These are phyloP conservation scores for Psophia crepitans DNA, from an alignment of 2,113 vertebrate species.

Conservation along the genomic window DNA sequence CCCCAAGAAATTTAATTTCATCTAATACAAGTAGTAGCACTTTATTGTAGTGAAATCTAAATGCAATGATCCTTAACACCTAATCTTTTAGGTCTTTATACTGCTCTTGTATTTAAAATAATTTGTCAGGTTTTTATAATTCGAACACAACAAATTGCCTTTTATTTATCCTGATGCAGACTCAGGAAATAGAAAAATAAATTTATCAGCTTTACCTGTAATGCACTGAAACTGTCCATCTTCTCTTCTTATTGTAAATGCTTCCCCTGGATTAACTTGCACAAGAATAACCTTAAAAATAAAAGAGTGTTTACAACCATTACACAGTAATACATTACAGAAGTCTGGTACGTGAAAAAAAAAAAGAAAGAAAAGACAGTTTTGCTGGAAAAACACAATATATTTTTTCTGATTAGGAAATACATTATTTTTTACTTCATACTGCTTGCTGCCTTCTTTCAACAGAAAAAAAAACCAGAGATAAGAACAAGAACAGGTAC, in stretches of 20 bases:
- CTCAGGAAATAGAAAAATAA: neutral
- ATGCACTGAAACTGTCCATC: slow-evolving; percentile 99
- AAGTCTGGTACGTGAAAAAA: neutral
- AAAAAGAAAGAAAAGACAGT: neutral
- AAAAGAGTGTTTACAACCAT: slow-evolving; percentile 50
- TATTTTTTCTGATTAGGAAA: neutral
- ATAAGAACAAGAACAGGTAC: neutral
- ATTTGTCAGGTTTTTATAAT: neutral
- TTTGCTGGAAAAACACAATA: neutral
- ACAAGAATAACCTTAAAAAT: slow-evolving; percentile 96
- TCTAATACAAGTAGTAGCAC: neutral
- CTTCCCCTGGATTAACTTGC: slow-evolving; percentile 98
- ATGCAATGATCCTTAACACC: neutral
- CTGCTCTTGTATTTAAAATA: neutral
- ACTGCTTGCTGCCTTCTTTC: neutral
- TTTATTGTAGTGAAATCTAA: neutral
- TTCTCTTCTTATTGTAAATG: slow-evolving; percentile 98
- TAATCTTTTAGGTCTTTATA: neutral
- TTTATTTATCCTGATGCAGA: neutral
- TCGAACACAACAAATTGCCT: neutral
- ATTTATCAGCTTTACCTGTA: slow-evolving; percentile 85
- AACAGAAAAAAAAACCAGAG: neutral
- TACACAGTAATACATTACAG: neutral
- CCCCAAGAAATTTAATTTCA: neutral
- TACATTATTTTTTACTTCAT: neutral